Percentiles rank a stretch among this genome's conserved stretches.
Evolutionary conservation across 2,888 invertebrate species (phyloP).

Genomic region (Drosophila kuntzei): DNA sequence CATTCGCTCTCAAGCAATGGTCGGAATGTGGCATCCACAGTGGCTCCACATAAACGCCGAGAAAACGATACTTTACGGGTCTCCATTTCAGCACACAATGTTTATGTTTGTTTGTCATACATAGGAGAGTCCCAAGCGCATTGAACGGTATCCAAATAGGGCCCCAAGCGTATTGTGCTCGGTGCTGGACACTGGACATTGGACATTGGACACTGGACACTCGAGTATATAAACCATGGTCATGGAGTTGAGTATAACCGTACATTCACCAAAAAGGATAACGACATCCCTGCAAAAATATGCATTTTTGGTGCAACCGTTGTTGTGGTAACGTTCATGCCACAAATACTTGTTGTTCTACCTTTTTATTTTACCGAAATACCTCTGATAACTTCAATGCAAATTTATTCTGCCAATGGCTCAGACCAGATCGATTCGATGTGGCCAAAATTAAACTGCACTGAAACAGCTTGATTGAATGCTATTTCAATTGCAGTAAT

Average conservation of each 20-base stretch:
- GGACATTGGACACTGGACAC: background rate
- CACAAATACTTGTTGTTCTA: slow-evolving; percentile 38
- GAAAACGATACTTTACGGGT: slow-evolving; percentile 64
- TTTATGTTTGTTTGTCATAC: slow-evolving; percentile 80
- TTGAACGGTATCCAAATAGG: slow-evolving; percentile 77
- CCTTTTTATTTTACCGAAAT: slow-evolving; percentile 25
- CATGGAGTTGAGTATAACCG: slow-evolving; percentile 2
- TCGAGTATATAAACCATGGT: slow-evolving; percentile 22
- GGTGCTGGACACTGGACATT: slow-evolving; percentile 16
- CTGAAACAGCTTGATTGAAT: background rate
- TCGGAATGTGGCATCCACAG: slow-evolving; percentile 2
- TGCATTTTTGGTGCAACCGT: slow-evolving; percentile 49
- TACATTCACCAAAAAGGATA: slow-evolving; percentile 24
- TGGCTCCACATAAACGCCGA: slow-evolving; percentile 18
- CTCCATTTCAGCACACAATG: slow-evolving; percentile 67
- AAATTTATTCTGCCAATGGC: slow-evolving; percentile 53
- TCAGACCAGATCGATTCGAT: slow-evolving; percentile 21
- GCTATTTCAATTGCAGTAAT: slow-evolving; percentile 7
- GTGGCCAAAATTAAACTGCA: slow-evolving; percentile 40
- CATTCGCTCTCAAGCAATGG: background rate
- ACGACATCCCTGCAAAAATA: slow-evolving; percentile 48
- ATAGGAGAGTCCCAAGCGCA: slow-evolving; percentile 70
- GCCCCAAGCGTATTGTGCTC: slow-evolving; percentile 67
- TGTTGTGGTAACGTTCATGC: slow-evolving; percentile 44
- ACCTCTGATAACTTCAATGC: slow-evolving; percentile 56